A percentile compares a stretch with the other conserved stretches of the same genome.
phyloP scores from a whole-genome alignment of 2,888 invertebrate species.

The Pseudococcus viburni region DNA sequence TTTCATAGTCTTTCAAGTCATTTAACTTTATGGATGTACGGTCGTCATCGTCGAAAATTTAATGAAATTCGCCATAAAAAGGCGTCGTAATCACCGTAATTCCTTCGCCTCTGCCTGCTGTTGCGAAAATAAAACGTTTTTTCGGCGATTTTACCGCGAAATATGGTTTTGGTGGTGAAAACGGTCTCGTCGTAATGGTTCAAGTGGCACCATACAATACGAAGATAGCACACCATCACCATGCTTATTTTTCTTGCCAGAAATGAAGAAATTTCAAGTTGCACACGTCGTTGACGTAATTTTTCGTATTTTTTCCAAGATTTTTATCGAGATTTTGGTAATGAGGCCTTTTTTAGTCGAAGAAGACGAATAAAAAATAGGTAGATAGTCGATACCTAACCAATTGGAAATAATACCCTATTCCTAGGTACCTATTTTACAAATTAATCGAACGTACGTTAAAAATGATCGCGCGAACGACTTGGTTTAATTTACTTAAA shows the following conservation, averaged over 20 bases:
- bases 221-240: background rate
- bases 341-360: too few relatives aligned
- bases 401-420: too few relatives aligned
- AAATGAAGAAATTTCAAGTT: background rate
- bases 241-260: background rate
- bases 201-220: background rate
- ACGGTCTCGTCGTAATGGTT: slow-evolving; percentile 27
- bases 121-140: slow-evolving; percentile 2
- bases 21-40: slow-evolving; percentile 63
- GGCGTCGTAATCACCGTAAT: slow-evolving; percentile 26
- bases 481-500: too few relatives aligned
- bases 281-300: background rate
- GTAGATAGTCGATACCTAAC: too few relatives aligned
- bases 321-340: too few relatives aligned
- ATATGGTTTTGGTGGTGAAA: background rate
- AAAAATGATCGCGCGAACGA: too few relatives aligned
- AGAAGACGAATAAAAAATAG: too few relatives aligned
- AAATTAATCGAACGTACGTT: too few relatives aligned
- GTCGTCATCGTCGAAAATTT: slow-evolving; percentile 49
- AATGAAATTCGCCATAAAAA: slow-evolving; percentile 44
- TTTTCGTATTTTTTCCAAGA: too few relatives aligned
- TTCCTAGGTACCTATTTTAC: too few relatives aligned
- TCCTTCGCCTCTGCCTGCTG: background rate
- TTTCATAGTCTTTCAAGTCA: slow-evolving; percentile 65
- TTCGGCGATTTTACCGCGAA: slow-evolving; percentile 19